Evolutionary conservation across 2,888 invertebrate species (phyloP), one percentile per base, ranked within the genome.

Genomic region (Cephus runcator): DNA sequence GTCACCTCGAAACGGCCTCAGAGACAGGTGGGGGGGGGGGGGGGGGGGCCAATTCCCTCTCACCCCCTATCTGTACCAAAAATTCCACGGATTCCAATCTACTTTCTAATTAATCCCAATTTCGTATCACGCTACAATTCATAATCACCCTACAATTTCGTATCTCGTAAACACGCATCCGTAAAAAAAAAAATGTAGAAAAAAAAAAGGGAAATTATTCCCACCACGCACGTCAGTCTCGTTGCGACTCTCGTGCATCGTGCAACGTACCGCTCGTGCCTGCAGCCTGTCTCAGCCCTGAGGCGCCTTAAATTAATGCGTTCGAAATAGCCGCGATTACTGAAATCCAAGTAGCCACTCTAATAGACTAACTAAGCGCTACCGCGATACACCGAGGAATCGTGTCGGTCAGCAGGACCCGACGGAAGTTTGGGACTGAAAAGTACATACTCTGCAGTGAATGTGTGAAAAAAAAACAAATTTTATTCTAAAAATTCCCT

Each of bases 1-100:
- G 84, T 87, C 87, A 87, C 81, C 81, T 77, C 78, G 76, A 81
- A 81, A 83, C 83, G 83, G 56, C 80, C 79, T 81, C 82, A 80
- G 79, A 80, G 82, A 80, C 81, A 15, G 23, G 9, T 9, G 4
- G 36, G 4, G 15, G 4, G 40, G 36, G 81, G 6, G 23, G 9
- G 23, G 4, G 36, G 4, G 15, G 4, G 40, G 36, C 1, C 1
- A 9, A 34, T 34, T 12, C 36, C 31, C 69, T 12, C 15, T 6
- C 12, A 30, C 69, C 15, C 15, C 23, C 4, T 56, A 35, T 9
- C 2, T 23, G 23, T 23, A 56, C 56, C 23, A 0, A 23, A 56
- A 56, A 56, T 56, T 56, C 56, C 56, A 56, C 23, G 56, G 56
- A 56, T 56, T 56, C 56, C 56, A 23, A 56, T 56, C 56, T 56